Base-by-base conservation (phyloP, 2,113 vertebrate species). In the Aythya baeri region DNA sequence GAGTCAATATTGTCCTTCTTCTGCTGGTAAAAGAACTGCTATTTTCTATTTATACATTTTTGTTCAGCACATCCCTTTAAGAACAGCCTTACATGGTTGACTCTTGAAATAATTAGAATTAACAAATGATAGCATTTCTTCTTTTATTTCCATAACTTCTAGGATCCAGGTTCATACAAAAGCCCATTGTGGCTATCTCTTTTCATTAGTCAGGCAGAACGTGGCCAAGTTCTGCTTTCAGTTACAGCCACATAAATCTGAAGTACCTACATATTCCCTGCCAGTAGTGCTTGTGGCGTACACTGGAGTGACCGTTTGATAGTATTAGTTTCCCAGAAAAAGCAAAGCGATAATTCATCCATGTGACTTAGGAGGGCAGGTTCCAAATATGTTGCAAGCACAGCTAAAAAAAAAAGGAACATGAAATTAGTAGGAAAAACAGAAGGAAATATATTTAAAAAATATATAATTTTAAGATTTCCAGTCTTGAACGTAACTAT, bases 121-220 rank as follows among this genome's bases (percentile, higher is more conserved):
- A 96, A 94, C 78, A 88, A 86, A 90, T 91, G 72, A 95, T 94
- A 76, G 85, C 88, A 88, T 86, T 78, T 84, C 78, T 96, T 85
- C 93, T 95, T 96, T 96, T 92, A 89, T 85, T 93, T 62, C 58
- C 9, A 5, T 68, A 50, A 82, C 89, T 96, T 94, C 89, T 96
- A 76, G 62, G 36, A 94, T 81, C 84, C 91, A 96, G 63, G 50
- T 94, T 94, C 77, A 76, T 91, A 58, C 66, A 82, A 87, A 94
- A 95, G 89, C 81, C 95, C 89, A 1, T 76, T 82, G 96, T 97
- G 95, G 89, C 91, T 96, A 96, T 97, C 89, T 83, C 93, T 96
- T 96, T 96, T 90, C 94, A 78, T 93, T 92, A 93, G 79, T 93
- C 82, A 96, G 79, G 87, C 75, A 94, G 72, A 89, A 81, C 46